Base-by-base conservation (phyloP, 2,888 invertebrate species). In the Ichneumon xanthorius region DNA sequence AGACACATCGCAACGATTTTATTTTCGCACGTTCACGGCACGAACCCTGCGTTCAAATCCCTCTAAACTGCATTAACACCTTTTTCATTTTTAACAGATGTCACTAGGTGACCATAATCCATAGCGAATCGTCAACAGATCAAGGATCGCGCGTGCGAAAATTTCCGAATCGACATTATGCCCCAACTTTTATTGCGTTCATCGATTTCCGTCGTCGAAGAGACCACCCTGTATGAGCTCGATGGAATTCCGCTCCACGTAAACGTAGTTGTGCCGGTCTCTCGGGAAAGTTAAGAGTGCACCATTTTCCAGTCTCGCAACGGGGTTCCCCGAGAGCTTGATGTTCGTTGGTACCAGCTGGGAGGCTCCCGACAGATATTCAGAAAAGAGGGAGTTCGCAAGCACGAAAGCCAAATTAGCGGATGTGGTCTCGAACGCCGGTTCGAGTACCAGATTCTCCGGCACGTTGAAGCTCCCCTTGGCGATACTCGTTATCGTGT, bases 391-490 rank as follows among this genome's bases (percentile, higher is more conserved):
- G 5, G 33, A 4, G 33, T 4, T 5, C 33, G 33, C 5, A 33
- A 11, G 0, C 48, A 48, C 3, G 72, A 19, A 48, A 72, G 70
- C 65, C n/a, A 77, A 84, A 14, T 55, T 11, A 14, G 63, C 58
- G 11, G 65, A 58, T 33, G 5, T 48, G 50, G n/a, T n/a, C 71
- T 65, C 77, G 67, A 33, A 0, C 33, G 33, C 33, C n/a, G 48
- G 53, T 67, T 84, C 80, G 33, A 76, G 71, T 22, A 0, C 91
- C 91, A 76, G 94, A 95, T 88, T 96, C 96, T 16, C 0, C 53
- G 16, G 53, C 6, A 53, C 2, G n/a, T n/a, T 53, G 6, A 53
- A 48, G 48, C 48, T 48, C 14, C 48, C 48, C 48, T 16, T 48
- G 9, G 9, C 48, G 14, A 48, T 48, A 6, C 19, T 53, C 53